Evolutionary conservation across 64 coral and sea anemone genomes (phyloP).

Genomic region (Montipora sp.): DNA sequence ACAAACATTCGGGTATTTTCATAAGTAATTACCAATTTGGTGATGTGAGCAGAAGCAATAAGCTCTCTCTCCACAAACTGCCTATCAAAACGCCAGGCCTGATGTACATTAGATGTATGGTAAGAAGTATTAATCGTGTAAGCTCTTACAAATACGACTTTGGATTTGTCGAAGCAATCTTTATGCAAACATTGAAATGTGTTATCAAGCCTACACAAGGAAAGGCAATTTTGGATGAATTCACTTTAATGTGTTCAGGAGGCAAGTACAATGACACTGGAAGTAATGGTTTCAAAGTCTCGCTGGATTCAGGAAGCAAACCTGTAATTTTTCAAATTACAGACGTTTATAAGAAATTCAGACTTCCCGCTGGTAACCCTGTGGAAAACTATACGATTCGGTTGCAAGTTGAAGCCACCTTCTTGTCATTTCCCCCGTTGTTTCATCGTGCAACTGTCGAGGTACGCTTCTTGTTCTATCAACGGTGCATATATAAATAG

Average conservation of each 20-base stretch:
- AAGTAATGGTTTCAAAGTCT: not conserved
- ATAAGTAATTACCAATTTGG: not conserved
- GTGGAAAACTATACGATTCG: not conserved
- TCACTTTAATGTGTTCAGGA: not conserved
- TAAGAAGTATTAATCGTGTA: not conserved
- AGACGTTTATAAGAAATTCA: not conserved
- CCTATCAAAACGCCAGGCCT: not conserved
- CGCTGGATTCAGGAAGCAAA: not conserved
- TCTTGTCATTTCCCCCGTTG: not conserved
- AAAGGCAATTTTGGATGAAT: not conserved
- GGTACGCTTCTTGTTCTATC: not conserved
- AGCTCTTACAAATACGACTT: not conserved
- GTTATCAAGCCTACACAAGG: not conserved
- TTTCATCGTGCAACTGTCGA: not conserved
- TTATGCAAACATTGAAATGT: not conserved
- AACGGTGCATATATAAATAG: not conserved
- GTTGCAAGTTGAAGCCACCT: not conserved
- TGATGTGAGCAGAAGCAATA: not conserved
- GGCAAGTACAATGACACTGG: not conserved
- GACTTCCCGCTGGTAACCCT: conserved; percentile 33
- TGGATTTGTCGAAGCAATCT: not conserved
- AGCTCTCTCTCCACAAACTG: not conserved
- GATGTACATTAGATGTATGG: conserved; percentile 8
- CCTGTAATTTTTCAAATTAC: not conserved
- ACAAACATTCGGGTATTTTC: not conserved